Conservation (phyloP, 2,113 vertebrate genomes). For the Micronycteris hirsuta region DNA sequence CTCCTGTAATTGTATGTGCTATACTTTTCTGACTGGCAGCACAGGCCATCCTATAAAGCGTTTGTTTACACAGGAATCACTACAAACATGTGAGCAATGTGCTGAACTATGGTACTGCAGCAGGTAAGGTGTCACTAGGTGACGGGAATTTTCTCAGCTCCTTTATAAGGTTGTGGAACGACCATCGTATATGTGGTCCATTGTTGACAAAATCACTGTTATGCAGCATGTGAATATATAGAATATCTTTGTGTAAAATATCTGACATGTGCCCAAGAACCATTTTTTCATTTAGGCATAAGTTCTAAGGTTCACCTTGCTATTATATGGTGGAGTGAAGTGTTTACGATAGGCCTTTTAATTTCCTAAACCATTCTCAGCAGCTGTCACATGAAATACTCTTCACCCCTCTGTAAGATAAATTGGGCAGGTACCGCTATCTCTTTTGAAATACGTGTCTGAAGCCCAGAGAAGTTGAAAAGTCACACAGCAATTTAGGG, state of each 20-base stretch:
- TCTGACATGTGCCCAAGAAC: background rate
- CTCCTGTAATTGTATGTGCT: background rate
- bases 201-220: background rate
- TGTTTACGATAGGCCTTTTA: background rate
- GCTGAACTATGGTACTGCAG: background rate
- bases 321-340: background rate
- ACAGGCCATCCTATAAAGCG: background rate
- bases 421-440: background rate
- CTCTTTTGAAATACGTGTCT: background rate
- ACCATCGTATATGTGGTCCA: background rate
- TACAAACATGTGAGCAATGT: background rate
- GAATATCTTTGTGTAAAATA: background rate
- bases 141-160: background rate
- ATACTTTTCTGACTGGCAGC: background rate
- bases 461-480: background rate
- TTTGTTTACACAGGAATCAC: background rate
- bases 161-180: background rate
- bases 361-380: conserved; percentile 3
- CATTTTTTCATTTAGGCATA: background rate
- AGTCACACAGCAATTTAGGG: background rate
- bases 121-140: background rate
- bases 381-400: background rate
- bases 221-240: background rate
- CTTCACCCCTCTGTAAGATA: background rate
- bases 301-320: background rate